These are phyloP conservation scores for Megathymus violae DNA, from an alignment of 1,140 invertebrate genomes.

Conservation along the genomic window DNA sequence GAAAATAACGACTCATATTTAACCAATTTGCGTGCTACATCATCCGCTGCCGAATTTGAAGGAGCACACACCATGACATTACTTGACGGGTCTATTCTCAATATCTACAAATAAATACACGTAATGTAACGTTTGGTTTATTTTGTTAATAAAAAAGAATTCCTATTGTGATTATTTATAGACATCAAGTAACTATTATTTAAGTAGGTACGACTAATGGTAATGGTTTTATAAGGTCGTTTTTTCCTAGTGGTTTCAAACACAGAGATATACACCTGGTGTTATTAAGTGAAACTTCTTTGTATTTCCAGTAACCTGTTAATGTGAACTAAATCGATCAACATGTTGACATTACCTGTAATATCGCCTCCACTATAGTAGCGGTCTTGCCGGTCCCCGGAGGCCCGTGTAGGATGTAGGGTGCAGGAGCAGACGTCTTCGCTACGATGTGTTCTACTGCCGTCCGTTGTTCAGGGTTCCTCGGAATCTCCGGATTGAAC, in stretches of 20 bases:
- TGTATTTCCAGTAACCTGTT: too few species aligned
- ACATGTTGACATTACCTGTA: constrained; percentile 87
- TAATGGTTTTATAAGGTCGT: too few species aligned
- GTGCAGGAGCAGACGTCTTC: constrained; percentile 86
- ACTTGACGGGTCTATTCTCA: constrained; percentile 41
- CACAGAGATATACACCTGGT: too few species aligned
- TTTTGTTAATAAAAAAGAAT: too few species aligned
- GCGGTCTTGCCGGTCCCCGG: constrained; percentile 96
- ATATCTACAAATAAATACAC: background rate
- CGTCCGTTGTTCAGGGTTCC: constrained; percentile 88
- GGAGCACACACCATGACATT: constrained; percentile 70
- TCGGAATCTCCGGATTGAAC: constrained; percentile 85
- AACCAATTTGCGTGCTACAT: constrained; percentile 61
- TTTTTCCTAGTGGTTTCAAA: too few species aligned
- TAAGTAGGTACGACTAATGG: too few species aligned
- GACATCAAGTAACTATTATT: too few species aligned
- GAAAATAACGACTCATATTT: constrained; percentile 56
- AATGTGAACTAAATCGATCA: too few species aligned
- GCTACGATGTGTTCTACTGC: constrained; percentile 90
- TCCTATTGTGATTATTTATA: too few species aligned
- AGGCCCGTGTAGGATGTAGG: constrained; percentile 94
- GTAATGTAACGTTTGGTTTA: too few species aligned
- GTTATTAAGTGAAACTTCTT: too few species aligned
- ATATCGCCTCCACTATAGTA: constrained; percentile 91
- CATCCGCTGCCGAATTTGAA: constrained; percentile 73